phyloP scores from a whole-genome alignment of 2,113 vertebrate genomes.

The Crotalus tigris region DNA sequence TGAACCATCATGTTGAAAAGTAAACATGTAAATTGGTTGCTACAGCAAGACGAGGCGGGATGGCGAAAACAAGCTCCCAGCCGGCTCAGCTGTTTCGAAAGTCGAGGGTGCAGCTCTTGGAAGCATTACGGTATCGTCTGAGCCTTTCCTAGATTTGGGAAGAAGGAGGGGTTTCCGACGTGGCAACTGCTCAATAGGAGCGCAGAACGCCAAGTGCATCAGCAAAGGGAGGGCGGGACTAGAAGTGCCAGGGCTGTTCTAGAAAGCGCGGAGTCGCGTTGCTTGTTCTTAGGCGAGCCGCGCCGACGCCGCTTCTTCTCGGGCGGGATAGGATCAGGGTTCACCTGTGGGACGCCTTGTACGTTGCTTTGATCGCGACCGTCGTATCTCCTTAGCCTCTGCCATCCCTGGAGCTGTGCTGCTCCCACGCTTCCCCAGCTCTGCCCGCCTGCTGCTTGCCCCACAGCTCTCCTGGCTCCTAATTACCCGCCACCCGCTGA shows the following conservation, averaged over 20 bases:
- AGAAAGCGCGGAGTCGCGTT: background rate
- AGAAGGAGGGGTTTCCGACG: background rate
- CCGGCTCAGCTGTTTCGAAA: background rate
- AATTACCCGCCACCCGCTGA: background rate
- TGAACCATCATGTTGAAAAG: background rate
- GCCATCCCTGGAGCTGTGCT: background rate
- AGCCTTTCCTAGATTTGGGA: background rate
- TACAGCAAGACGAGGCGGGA: background rate
- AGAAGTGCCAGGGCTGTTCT: conserved; percentile 38
- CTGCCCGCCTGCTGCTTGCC: background rate
- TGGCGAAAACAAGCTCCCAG: background rate
- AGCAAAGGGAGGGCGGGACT: conserved; percentile 8
- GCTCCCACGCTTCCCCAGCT: background rate
- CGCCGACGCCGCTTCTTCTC: background rate
- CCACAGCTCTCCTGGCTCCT: background rate
- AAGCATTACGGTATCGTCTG: conserved; percentile 14
- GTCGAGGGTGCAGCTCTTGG: background rate
- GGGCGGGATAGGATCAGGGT: background rate
- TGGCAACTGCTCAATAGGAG: conserved; percentile 10
- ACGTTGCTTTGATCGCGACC: background rate
- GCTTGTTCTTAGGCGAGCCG: background rate
- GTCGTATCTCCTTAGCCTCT: background rate
- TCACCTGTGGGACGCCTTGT: background rate
- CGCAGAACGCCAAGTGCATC: conserved; percentile 7
- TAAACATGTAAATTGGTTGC: background rate